Base-by-base conservation (phyloP, 1,140 invertebrate genomes). In the Campoletis sonorensis region DNA sequence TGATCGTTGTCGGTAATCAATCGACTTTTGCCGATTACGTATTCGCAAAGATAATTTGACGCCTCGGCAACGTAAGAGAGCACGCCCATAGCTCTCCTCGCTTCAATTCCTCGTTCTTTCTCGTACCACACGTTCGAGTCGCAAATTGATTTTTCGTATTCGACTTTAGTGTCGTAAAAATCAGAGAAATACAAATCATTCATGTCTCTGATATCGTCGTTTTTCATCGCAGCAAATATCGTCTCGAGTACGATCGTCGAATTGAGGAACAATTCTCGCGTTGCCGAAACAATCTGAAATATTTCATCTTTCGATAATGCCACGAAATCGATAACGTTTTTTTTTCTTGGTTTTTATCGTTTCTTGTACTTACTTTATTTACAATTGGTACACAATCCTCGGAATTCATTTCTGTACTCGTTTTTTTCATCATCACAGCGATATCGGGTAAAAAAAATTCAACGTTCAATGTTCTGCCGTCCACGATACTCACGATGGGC, bases 121-220 rank as follows among this genome's bases (percentile, higher is more conserved):
- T 90, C 87, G 49, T 91, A 86, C 90, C 90, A 92, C 8, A 81
- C 68, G 21, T 72, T 84, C 4, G 90, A 82, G 58, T 89, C 87
- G 23, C 88, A 91, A 11, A 89, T 82, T 2, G 86, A 88, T 73
- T 89, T 87, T 0, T 85, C 85, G 21, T 90, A 86, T 61, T 81
- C 82, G 27, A 89, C 85, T 7, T 86, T 84, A 21, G 76, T 87
- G 11, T 88, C 86, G 40, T 91, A 92, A 49, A 90, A 79, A 7
- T 88, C 82, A 8, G 91, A 91, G 58, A 92, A 87, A 81, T 92
- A 92, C 4, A 89, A 68, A 30, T 92, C 91, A 68, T 92, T 92
- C 91, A 92, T 92, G 61, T 92, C 91, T 37, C 89, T 86, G 45
- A 92, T 88, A 40, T 92, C 91, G 68, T 92, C 91, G 75, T 91